Conservation (phyloP, 2,797 vertebrate species). For the Oreochromis grahami region DNA sequence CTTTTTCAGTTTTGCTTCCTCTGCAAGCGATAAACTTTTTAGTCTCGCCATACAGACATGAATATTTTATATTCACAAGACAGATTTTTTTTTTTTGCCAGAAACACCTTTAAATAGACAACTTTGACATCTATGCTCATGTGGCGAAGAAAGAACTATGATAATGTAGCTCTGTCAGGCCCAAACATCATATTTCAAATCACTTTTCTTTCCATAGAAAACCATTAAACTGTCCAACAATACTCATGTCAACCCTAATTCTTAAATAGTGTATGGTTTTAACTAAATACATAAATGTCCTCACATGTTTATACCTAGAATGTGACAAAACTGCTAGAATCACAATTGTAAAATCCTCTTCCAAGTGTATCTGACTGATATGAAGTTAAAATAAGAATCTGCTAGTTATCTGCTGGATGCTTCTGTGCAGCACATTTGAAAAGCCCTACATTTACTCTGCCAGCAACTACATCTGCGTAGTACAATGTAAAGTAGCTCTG, state of each 20-base stretch:
- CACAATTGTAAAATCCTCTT: not conserved
- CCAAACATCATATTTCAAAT: not conserved
- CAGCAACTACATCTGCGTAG: not conserved
- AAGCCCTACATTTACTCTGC: not conserved
- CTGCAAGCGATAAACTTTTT: not conserved
- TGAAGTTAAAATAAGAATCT: not conserved
- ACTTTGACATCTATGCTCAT: not conserved
- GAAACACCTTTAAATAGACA: not conserved
- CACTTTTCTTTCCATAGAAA: not conserved
- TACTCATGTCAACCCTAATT: not conserved
- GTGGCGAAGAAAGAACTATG: not conserved
- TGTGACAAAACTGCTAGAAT: not conserved
- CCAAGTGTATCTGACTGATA: not conserved
- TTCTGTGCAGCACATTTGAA: conserved; percentile 30
- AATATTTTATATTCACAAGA: not conserved
- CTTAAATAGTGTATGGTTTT: not conserved
- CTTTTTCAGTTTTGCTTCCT: not conserved
- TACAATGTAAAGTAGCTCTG: conserved; percentile 8
- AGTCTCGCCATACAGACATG: not conserved
- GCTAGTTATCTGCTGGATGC: not conserved
- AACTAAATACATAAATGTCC: not conserved
- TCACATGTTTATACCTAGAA: not conserved
- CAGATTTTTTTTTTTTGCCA: not conserved
- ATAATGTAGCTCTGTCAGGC: not conserved
- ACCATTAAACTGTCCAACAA: not conserved